phyloP scores from a whole-genome alignment of 2,888 invertebrate genomes.

The Myathropa florea region DNA sequence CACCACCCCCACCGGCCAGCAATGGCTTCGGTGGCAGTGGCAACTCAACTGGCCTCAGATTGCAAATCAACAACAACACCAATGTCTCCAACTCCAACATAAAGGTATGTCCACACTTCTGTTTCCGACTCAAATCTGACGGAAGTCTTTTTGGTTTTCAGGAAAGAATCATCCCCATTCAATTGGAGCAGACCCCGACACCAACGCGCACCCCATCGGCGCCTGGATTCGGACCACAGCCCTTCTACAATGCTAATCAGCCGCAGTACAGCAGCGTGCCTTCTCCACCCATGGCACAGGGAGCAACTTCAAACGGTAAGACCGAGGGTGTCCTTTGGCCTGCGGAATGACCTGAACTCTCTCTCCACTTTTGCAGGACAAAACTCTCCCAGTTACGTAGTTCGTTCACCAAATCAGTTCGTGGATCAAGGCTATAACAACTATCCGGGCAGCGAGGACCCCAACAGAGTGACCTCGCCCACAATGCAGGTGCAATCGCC shows the following conservation, averaged over 20 bases:
- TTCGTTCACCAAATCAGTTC: slow-evolving; percentile 81
- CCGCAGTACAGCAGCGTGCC: slow-evolving; percentile 72
- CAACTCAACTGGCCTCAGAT: slow-evolving; percentile 74
- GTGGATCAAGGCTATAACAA: slow-evolving; percentile 81
- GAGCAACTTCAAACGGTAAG: slow-evolving; percentile 75
- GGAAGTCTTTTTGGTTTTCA: slow-evolving; percentile 63
- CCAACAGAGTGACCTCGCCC: slow-evolving; percentile 77
- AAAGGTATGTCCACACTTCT: slow-evolving; percentile 23
- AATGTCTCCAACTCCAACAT: slow-evolving; percentile 51
- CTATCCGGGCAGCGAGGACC: slow-evolving; percentile 73
- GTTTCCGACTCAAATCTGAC: not conserved
- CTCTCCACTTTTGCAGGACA: slow-evolving; percentile 25
- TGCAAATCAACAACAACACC: slow-evolving; percentile 76
- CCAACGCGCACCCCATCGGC: slow-evolving; percentile 76
- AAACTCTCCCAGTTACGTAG: slow-evolving; percentile 76
- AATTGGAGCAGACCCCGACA: slow-evolving; percentile 78
- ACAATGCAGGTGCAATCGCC: slow-evolving; percentile 72
- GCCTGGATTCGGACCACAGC: slow-evolving; percentile 76
- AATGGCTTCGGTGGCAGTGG: slow-evolving; percentile 77
- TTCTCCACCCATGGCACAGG: slow-evolving; percentile 71
- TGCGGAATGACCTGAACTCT: too few species aligned
- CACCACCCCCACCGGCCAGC: slow-evolving; percentile 80
- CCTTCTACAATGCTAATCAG: slow-evolving; percentile 75
- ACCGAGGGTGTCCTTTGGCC: too few species aligned
- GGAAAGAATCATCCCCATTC: slow-evolving; percentile 80